Evolutionary conservation across 2,888 invertebrate species (phyloP).

Genomic region (Sinhomidia bicolor): DNA sequence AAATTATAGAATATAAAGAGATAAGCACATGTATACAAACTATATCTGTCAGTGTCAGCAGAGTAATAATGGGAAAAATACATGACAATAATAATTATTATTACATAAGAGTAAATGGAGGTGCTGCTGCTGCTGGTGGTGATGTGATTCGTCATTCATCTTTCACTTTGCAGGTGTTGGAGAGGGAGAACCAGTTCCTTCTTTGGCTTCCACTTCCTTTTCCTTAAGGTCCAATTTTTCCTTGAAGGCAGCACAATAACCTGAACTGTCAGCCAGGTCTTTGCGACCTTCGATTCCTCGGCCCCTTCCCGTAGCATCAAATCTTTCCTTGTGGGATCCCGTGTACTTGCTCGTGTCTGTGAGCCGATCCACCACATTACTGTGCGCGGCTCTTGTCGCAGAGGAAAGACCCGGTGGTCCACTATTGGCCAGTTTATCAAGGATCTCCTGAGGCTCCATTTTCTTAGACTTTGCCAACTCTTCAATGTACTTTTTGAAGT

Average conservation of each 20-base stretch:
- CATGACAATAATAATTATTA: not conserved
- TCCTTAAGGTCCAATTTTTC: conserved; percentile 73
- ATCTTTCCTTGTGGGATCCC: conserved; percentile 82
- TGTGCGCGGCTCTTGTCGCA: conserved; percentile 79
- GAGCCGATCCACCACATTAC: conserved; percentile 81
- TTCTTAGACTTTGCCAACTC: conserved; percentile 93
- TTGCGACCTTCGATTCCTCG: conserved; percentile 82
- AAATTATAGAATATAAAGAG: not conserved
- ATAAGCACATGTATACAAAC: not conserved
- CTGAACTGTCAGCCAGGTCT: conserved; percentile 81
- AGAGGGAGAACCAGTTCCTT: conserved; percentile 25
- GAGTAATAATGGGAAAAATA: not conserved
- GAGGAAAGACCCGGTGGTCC: conserved; percentile 82
- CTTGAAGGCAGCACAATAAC: conserved; percentile 82
- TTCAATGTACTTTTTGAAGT: conserved; percentile 92
- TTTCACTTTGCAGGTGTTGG: conserved; percentile 62
- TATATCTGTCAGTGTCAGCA: not conserved
- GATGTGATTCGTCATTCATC: not conserved
- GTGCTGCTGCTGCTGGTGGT: not conserved
- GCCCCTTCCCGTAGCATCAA: conserved; percentile 82
- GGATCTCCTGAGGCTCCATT: conserved; percentile 89
- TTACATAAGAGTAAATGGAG: not conserved
- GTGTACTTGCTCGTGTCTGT: conserved; percentile 82
- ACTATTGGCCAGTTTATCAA: conserved; percentile 89
- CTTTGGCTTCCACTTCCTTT: conserved; percentile 44